Base-by-base conservation (phyloP, 2,888 invertebrate species). In the Phlogophora meticulosa region DNA sequence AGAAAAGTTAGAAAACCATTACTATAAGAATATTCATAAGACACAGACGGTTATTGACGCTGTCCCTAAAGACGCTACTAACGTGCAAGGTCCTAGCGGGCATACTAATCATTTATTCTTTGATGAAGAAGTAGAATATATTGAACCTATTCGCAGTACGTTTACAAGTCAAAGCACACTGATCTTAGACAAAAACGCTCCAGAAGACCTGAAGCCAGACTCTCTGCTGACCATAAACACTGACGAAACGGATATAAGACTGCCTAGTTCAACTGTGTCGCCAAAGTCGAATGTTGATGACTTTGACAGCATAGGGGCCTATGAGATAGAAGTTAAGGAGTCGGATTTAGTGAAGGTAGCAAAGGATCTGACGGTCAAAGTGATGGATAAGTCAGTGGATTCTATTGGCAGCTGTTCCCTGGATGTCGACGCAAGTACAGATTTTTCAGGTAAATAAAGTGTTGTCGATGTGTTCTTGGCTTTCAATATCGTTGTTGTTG, bases 371-470 rank as follows among this genome's bases (percentile, higher is more conserved):
- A 93, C 93, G 4, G 95, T 95, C 9, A 95, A 96, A 92, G 95
- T 94, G 73, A 97, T 97, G 97, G 97, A 97, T 94, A 96, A 97
- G 83, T 97, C 97, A 32, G 96, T 97, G 93, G 98, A 98, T 92
- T 98, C 98, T 64, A 98, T 98, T 87, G 98, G 98, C 85, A 97
- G 97, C 95, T 98, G 98, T 94, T 98, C 98, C 82, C 95, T 98
- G 87, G 98, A 98, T 92, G 97, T 98, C 92, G 98, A 98, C 88
- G 97, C 97, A 66, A 96, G 97, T 87, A 97, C 97, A 72, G 97
- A 97, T 87, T 96, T 97, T 87, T 97, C 97, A 97, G 97, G 97
- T 97, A 97, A 95, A 84, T 87, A 53, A 64, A 61, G 80, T 87
- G 82, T 85, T 89, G 80, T 86, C 79, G 72, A 76, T 83, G 83